Evolutionary conservation across 2,888 invertebrate genomes (phyloP).

Genomic region (Acrocyrtus sp.): DNA sequence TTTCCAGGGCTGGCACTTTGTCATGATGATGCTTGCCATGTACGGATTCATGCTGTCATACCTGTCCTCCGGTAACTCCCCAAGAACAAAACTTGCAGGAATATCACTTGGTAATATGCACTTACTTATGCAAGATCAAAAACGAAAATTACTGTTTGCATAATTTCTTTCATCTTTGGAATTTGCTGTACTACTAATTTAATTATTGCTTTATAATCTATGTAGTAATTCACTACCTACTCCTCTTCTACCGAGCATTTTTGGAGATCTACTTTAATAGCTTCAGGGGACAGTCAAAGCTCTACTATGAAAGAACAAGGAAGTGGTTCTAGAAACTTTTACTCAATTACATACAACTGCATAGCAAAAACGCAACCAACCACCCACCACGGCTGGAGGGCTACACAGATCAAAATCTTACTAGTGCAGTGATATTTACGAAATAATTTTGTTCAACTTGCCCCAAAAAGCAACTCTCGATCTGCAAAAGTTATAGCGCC

Average conservation of each 20-base stretch:
- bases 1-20: constrained; percentile 28
- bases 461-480: too few relatives aligned
- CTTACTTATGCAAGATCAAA: too few relatives aligned
- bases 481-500: too few relatives aligned
- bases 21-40: constrained; percentile 36
- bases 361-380: too few relatives aligned
- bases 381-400: too few relatives aligned
- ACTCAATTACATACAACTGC: too few relatives aligned
- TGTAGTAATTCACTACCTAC: constrained; percentile 30
- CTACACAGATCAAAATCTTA: too few relatives aligned
- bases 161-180: neutral
- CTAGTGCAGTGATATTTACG: too few relatives aligned
- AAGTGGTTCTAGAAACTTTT: too few relatives aligned
- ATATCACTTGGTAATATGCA: constrained; percentile 22
- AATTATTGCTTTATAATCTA: neutral
- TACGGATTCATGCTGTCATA: constrained; percentile 48
- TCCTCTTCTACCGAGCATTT: constrained; percentile 32
- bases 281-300: constrained; percentile 36
- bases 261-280: constrained; percentile 50
- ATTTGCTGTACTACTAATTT: neutral
- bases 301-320: constrained; percentile 22
- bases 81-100: constrained; percentile 22
- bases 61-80: constrained; percentile 25
- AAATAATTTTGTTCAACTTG: too few relatives aligned
- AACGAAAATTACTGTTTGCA: neutral